These are phyloP conservation scores for Coptodon bakossiorum DNA, from an alignment of 2,113 vertebrate genomes.

Conservation along the genomic window DNA sequence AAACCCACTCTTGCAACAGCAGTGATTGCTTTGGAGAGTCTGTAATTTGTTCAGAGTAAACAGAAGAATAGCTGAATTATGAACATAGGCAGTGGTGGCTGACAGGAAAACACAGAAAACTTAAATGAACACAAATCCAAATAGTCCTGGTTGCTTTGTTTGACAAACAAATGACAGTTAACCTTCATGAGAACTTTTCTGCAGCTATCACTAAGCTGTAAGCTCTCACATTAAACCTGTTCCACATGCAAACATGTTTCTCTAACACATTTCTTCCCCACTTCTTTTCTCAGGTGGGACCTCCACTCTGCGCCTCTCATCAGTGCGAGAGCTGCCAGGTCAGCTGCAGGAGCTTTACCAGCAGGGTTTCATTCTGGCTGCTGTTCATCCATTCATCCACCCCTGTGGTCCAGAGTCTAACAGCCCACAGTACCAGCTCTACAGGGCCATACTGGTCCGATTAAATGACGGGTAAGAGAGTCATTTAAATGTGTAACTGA, in stretches of 20 bases:
- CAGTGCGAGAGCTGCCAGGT: constrained; percentile 83
- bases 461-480: constrained; percentile 82
- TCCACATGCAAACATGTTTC: neutral
- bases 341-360: constrained; percentile 94
- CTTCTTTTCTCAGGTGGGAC: constrained; percentile 72
- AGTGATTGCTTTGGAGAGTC: neutral
- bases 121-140: neutral
- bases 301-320: constrained; percentile 85
- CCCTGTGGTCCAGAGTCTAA: constrained; percentile 78
- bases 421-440: constrained; percentile 85
- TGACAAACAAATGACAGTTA: neutral
- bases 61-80: neutral
- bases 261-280: neutral
- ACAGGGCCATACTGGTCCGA: constrained; percentile 89
- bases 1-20: neutral
- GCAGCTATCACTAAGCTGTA: neutral
- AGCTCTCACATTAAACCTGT: neutral
- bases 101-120: neutral
- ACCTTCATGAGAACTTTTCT: neutral
- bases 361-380: constrained; percentile 86
- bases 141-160: neutral
- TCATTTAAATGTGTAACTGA: neutral
- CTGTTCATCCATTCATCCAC: constrained; percentile 92
- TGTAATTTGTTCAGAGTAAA: neutral
- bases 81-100: neutral